These are phyloP conservation scores for Hippotragus niger DNA, from an alignment of 2,113 vertebrate species.

Conservation along the genomic window DNA sequence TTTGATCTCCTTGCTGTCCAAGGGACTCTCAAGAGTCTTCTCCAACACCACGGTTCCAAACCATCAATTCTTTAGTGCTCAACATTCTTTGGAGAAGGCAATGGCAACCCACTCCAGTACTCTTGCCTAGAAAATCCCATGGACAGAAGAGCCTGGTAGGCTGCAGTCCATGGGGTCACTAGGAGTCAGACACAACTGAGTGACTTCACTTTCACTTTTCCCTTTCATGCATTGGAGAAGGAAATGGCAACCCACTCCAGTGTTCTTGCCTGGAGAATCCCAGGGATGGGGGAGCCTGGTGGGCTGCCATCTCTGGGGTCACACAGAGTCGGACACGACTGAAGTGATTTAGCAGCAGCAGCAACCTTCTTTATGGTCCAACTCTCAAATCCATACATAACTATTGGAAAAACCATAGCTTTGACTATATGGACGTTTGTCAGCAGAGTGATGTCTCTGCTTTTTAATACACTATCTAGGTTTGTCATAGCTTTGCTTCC, in stretches of 20 bases:
- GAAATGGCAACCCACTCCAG: no score
- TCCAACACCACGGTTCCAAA: background rate
- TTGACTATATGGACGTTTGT: background rate
- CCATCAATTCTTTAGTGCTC: background rate
- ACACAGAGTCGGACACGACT: no score
- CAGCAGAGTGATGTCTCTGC: background rate
- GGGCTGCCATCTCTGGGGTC: no score
- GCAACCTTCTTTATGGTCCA: background rate
- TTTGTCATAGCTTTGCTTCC: background rate
- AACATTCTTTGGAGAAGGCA: background rate
- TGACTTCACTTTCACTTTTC: no score
- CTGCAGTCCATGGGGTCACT: no score
- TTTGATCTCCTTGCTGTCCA: background rate
- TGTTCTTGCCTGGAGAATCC: no score
- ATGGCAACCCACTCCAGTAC: no score
- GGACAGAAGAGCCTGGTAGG: no score
- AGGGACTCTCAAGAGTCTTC: background rate
- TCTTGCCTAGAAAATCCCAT: no score
- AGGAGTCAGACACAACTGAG: fast-evolving
- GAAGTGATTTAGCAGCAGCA: no score
- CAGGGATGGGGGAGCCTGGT: no score
- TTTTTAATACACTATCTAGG: background rate
- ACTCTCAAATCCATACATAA: background rate
- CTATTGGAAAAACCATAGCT: background rate
- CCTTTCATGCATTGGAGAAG: no score